phyloP scores from a whole-genome alignment of 2,797 vertebrate species.

The Gadopsis marmoratus region DNA sequence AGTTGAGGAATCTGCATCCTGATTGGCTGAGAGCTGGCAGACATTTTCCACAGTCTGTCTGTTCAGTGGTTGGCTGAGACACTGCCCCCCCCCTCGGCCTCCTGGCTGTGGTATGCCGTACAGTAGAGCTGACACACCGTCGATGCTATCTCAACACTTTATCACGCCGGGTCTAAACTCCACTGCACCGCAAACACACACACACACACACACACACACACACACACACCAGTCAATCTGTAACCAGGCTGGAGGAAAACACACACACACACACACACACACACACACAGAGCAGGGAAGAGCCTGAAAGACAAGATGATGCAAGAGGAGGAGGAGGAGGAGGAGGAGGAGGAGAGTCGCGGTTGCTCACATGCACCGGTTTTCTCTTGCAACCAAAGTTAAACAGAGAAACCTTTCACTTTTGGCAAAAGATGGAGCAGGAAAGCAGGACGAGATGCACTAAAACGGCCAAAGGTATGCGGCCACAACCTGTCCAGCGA shows the following conservation, averaged over 20 bases:
- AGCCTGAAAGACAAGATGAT: conserved; percentile 51
- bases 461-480: neutral
- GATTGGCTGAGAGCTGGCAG: conserved; percentile 74
- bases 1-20: conserved; percentile 58
- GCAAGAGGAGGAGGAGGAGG: conserved; percentile 35
- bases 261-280: conserved; percentile 23
- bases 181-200: conserved; percentile 10
- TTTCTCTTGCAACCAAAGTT: neutral
- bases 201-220: conserved; percentile 13
- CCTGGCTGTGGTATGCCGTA: conserved; percentile 56
- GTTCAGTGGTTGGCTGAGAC: conserved; percentile 64
- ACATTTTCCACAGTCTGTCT: conserved; percentile 57
- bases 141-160: conserved; percentile 72
- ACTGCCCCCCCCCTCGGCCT: conserved; percentile 46
- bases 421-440: neutral
- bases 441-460: neutral
- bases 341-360: conserved; percentile 10
- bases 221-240: conserved; percentile 48
- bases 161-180: conserved; percentile 72
- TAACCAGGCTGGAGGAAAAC: conserved; percentile 43
- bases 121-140: conserved; percentile 62
- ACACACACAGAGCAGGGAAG: neutral
- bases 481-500: neutral
- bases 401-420: neutral
- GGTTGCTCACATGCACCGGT: neutral